Conservation (phyloP, 2,888 invertebrate species). For the Idaea dimidiata region DNA sequence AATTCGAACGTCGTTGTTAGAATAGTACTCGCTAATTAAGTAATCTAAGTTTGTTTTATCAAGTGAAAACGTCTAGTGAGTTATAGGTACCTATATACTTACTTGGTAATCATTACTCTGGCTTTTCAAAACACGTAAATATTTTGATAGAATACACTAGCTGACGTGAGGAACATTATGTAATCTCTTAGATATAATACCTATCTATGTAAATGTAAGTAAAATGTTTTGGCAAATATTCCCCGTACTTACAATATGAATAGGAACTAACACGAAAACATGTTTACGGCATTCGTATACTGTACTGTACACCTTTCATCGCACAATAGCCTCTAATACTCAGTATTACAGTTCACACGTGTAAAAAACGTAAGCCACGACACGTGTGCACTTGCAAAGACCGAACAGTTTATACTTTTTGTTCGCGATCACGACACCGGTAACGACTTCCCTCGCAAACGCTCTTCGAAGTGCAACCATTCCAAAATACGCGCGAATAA, state of each 20-base stretch:
- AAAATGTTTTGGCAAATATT: not conserved
- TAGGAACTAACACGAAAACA: not conserved
- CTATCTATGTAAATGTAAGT: not conserved
- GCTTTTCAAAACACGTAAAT: not conserved
- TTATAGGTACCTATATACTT: too few relatives aligned
- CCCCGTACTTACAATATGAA: not conserved
- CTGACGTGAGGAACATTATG: not conserved
- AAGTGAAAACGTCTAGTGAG: not conserved
- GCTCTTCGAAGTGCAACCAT: slow-evolving; percentile 50
- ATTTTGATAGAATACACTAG: not conserved
- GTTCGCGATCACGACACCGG: slow-evolving; percentile 51
- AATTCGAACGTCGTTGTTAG: too few relatives aligned
- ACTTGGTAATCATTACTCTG: not conserved
- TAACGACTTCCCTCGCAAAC: slow-evolving; percentile 66
- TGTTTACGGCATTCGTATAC: not conserved
- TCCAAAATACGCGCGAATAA: slow-evolving; percentile 52
- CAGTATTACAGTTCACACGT: not conserved
- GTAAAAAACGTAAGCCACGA: slow-evolving; percentile 11
- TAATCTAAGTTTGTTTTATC: not conserved
- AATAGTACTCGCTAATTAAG: too few relatives aligned
- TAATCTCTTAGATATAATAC: not conserved
- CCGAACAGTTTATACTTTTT: slow-evolving; percentile 51
- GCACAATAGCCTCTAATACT: slow-evolving; percentile 4
- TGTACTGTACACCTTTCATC: not conserved
- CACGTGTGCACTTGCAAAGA: slow-evolving; percentile 49